Evolutionary conservation across 2,113 vertebrate species (phyloP).

Genomic region (Hyperoodon ampullatus): DNA sequence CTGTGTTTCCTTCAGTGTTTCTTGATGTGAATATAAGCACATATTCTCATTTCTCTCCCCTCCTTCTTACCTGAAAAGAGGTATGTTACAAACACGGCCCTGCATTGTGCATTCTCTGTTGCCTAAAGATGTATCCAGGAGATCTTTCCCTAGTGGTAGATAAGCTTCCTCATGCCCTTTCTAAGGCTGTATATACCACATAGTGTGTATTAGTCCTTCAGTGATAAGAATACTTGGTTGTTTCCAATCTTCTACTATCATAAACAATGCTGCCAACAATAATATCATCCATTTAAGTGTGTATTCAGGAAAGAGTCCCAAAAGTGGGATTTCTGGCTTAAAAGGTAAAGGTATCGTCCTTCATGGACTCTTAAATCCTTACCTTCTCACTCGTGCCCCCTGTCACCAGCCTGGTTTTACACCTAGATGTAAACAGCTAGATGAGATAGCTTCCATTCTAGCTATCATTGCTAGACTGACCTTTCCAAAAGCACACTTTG

Average conservation of each 20-base stretch:
- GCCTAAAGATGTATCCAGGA: not conserved
- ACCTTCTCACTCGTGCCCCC: not conserved
- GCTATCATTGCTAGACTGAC: not conserved
- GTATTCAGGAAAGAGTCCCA: not conserved
- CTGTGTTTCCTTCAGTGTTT: not conserved
- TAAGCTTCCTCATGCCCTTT: not conserved
- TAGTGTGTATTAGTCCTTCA: not conserved
- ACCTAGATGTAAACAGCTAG: not conserved
- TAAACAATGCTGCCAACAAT: not conserved
- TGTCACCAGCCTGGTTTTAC: not conserved
- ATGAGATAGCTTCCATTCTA: not conserved
- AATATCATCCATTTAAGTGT: not conserved
- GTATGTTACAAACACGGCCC: not conserved
- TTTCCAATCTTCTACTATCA: not conserved
- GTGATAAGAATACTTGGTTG: not conserved
- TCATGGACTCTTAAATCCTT: not conserved
- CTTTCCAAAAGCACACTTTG: not conserved
- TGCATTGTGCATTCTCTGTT: not conserved
- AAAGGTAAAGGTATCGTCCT: not conserved
- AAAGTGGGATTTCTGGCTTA: not conserved
- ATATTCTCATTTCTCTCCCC: not conserved
- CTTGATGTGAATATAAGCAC: not conserved
- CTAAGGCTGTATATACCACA: not conserved
- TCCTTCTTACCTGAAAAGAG: not conserved
- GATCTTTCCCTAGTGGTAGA: not conserved